A percentile compares a stretch with the other conserved stretches of the same genome.
Conservation (phyloP, 2,888 invertebrate genomes). For the Julus scandinavius region DNA sequence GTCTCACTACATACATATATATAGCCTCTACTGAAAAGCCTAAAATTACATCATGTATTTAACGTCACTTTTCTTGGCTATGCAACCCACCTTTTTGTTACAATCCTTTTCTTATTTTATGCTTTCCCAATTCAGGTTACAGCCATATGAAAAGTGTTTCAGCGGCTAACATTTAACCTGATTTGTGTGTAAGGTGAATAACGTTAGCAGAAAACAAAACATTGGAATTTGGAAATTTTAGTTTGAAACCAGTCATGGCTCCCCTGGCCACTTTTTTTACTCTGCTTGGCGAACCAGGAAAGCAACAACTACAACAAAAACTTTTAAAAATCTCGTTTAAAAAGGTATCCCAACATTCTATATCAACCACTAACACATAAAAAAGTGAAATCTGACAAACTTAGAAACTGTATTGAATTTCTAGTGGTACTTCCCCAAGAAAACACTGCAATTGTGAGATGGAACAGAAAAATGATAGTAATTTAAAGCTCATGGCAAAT, state of each 20-base stretch:
- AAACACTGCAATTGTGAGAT: too few relatives aligned
- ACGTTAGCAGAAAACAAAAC: conserved; percentile 22
- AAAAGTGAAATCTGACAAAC: too few relatives aligned
- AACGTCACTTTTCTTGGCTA: neutral
- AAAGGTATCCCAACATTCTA: neutral
- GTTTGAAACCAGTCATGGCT: neutral
- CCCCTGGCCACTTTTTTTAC: neutral
- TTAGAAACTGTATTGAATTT: too few relatives aligned
- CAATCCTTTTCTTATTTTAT: neutral
- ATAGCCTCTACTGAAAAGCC: neutral
- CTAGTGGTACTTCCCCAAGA: too few relatives aligned
- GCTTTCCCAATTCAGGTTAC: conserved; percentile 19
- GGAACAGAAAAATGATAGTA: too few relatives aligned
- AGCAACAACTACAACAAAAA: neutral
- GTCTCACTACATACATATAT: too few relatives aligned
- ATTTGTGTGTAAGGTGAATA: conserved; percentile 23
- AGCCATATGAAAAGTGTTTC: neutral
- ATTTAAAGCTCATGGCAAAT: too few relatives aligned
- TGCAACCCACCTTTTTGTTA: neutral
- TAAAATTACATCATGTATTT: neutral
- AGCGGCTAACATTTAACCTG: conserved; percentile 28
- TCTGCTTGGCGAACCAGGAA: neutral
- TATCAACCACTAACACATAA: neutral
- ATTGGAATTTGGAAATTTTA: neutral
- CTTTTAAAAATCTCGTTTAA: neutral